Base-by-base conservation (phyloP, 2,888 invertebrate genomes). In the Drosophila falleni region DNA sequence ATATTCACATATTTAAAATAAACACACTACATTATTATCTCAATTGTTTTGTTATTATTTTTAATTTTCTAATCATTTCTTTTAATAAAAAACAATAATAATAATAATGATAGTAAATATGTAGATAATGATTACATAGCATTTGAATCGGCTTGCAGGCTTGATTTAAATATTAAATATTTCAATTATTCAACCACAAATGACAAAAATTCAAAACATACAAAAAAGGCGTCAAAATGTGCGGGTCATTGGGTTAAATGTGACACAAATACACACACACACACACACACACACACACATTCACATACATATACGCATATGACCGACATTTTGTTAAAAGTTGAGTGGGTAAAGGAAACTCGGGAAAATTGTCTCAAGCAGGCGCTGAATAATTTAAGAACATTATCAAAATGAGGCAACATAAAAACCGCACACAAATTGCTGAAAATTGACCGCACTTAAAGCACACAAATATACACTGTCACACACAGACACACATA, bases 391-490 rank as follows among this genome's bases (percentile, higher is more conserved):
- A 80, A 89, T 87, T 86, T 55, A 84, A 49, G 56, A 39, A 62
- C 58, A 78, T 70, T 81, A 72, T 59, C 55, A 53, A 76, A 70
- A 67, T 65, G 69, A 68, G 75, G 56, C 33, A 79, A 62, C 71
- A 86, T 77, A 74, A 82, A 74, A 82, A 66, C 76, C 71, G 65
- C 76, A 76, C 64, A 71, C 72, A 82, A 83, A 88, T 83, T 82
- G 85, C 83, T 74, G 51, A 65, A 84, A 86, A 88, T 82, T 83
- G 87, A 82, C 89, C 88, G 72, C 80, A 82, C 86, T 86, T 77
- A 71, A 82, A 71, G 65, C 78, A 55, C 42, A 53, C 49, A 26
- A 26, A 49, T 3, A 50, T 13, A 16, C 26, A 35, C 42, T 23
- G 5, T 5, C 26, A 58, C 49, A 58, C 31, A 49, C 47, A 50